Percentiles rank a stretch among this genome's conserved stretches.
These are phyloP conservation scores for Hylaea fasciaria DNA, from an alignment of 2,888 invertebrate species.

Conservation along the genomic window DNA sequence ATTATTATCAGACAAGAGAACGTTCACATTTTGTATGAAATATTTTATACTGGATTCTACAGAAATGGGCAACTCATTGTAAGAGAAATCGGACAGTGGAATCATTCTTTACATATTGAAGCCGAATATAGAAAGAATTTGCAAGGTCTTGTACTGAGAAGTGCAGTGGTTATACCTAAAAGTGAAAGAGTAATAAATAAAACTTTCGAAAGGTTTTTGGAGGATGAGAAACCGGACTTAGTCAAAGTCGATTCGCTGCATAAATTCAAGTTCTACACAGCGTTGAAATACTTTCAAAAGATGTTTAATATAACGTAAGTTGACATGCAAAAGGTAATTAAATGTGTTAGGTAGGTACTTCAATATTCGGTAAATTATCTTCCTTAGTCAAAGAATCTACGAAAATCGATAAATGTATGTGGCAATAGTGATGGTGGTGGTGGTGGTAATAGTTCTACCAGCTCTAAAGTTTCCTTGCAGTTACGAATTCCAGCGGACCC, in stretches of 20 bases:
- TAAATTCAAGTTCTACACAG: slow-evolving; percentile 86
- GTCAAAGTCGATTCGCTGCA: slow-evolving; percentile 86
- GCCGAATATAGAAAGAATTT: slow-evolving; percentile 77
- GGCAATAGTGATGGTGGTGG: too few relatives aligned
- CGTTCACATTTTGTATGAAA: slow-evolving; percentile 68
- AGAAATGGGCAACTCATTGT: slow-evolving; percentile 80
- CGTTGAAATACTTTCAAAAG: slow-evolving; percentile 84
- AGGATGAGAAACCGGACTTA: slow-evolving; percentile 74
- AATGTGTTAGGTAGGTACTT: too few relatives aligned
- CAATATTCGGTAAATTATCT: too few relatives aligned
- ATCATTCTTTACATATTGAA: slow-evolving; percentile 60
- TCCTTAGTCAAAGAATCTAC: too few relatives aligned
- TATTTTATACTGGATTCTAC: slow-evolving; percentile 83
- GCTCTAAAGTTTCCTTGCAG: slow-evolving; percentile 52
- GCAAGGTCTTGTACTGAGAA: slow-evolving; percentile 82
- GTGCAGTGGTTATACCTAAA: slow-evolving; percentile 76
- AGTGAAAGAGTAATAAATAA: slow-evolving; percentile 63
- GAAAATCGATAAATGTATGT: too few relatives aligned
- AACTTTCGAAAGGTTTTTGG: slow-evolving; percentile 78
- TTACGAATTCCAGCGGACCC: slow-evolving; percentile 72
- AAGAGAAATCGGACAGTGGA: slow-evolving; percentile 78
- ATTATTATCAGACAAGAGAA: slow-evolving; percentile 53
- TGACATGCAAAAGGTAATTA: background rate
- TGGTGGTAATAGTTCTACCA: too few relatives aligned
- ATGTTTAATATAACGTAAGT: slow-evolving; percentile 88